Base-by-base conservation (phyloP, 2,797 vertebrate genomes). In the Tragopan temminckii region DNA sequence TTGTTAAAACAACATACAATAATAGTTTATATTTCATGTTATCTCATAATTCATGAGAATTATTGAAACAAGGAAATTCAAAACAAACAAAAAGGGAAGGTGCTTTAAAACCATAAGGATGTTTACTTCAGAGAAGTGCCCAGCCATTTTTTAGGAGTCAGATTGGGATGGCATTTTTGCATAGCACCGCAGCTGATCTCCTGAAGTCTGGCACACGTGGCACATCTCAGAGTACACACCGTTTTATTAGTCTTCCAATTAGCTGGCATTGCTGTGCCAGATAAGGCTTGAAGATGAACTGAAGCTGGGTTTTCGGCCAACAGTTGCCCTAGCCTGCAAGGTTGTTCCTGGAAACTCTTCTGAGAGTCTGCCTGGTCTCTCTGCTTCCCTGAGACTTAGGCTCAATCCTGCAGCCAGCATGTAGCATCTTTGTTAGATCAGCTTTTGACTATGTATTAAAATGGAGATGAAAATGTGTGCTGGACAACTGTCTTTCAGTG, bases 1-100 rank as follows among this genome's bases (percentile, higher is more conserved):
- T 88, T 96, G 91, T 95, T 95, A 96, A 93, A 97, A 85, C 59
- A 94, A 74, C 64, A 59, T 85, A 14, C 11, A 78, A 20, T 67
- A 63, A 45, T 27, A 68, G 36, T 70, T 90, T 58, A 70, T 92
- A 82, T 82, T 79, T 90, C 38, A 67, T 3, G 1, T 59, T 79
- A 48, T 16, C 57, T 91, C 46, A 29, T 94, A 95, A 95, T 93
- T 95, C 88, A 88, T 10, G 25, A 94, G 91, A 93, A 92, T 80
- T 42, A 86, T 31, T 13, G 18, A 89, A 94, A 64, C 1, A 63
- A 90, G 62, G 33, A 81, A 94, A 64, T 80, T 62, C 38, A 62
- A 40, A 29, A 29, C 38, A 42, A 63, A 33, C 63, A 48, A 53
- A 67, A 53, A 25, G 5, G 10, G 55, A 35, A 27, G 79, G 42